Conservation (phyloP, 2,888 invertebrate species). For the Erebia aethiops region DNA sequence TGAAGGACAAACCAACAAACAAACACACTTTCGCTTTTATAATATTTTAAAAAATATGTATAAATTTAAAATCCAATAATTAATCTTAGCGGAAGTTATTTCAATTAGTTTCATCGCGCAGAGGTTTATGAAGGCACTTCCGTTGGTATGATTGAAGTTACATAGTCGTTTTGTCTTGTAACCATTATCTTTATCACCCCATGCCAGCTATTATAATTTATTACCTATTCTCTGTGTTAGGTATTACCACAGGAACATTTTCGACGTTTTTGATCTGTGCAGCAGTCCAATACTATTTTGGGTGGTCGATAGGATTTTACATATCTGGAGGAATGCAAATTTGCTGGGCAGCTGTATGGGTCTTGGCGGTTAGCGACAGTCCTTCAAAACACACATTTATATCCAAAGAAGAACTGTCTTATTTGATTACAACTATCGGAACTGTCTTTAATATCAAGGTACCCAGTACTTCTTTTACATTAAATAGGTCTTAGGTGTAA, state of each 20-base stretch:
- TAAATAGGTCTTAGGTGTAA: not conserved
- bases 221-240: slow-evolving; percentile 46
- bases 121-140: no score
- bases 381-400: slow-evolving; percentile 85
- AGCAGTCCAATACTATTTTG: slow-evolving; percentile 81
- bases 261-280: slow-evolving; percentile 86
- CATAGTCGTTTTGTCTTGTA: no score
- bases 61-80: no score
- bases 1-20: no score
- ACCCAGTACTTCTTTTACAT: slow-evolving; percentile 19
- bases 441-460: slow-evolving; percentile 72
- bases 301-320: slow-evolving; percentile 87
- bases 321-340: slow-evolving; percentile 81
- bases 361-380: slow-evolving; percentile 82
- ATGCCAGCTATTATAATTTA: no score
- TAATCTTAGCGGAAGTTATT: no score
- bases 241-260: slow-evolving; percentile 83
- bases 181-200: no score
- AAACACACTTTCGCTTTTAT: no score
- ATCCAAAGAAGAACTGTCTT: slow-evolving; percentile 82
- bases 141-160: no score
- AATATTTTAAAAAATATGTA: no score
- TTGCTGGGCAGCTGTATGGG: slow-evolving; percentile 82
- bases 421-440: slow-evolving; percentile 83
- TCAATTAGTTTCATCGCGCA: no score